Evolutionary conservation across 2,797 vertebrate genomes (phyloP).

Genomic region (Hapalemur alaotrensis): DNA sequence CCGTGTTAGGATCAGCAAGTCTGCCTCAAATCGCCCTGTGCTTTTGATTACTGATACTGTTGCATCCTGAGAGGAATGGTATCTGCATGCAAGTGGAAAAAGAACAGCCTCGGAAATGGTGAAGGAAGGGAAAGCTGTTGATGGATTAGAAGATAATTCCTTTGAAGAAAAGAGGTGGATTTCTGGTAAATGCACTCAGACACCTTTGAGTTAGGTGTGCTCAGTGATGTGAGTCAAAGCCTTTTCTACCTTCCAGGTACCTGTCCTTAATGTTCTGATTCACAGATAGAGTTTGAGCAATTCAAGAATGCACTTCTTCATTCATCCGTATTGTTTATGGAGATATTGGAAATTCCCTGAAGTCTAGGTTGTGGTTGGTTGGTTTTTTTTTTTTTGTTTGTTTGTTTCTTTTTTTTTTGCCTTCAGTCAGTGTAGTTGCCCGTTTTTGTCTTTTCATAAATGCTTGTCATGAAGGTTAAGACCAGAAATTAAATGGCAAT

Average conservation of each 20-base stretch:
- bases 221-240: neutral
- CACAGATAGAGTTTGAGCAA: neutral
- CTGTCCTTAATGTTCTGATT: neutral
- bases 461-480: neutral
- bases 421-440: neutral
- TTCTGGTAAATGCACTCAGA: neutral
- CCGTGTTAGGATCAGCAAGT: neutral
- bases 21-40: neutral
- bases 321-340: neutral
- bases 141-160: neutral
- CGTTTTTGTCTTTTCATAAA: conserved; percentile 4
- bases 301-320: neutral
- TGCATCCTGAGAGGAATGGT: neutral
- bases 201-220: neutral
- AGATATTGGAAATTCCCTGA: neutral
- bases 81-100: neutral
- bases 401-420: neutral
- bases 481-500: neutral
- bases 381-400: neutral
- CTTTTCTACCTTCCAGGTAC: neutral
- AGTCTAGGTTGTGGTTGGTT: neutral
- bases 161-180: neutral
- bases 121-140: neutral
- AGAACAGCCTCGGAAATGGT: neutral
- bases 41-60: neutral